Conservation (phyloP, 2,888 invertebrate species). For the Andricus curvator region DNA sequence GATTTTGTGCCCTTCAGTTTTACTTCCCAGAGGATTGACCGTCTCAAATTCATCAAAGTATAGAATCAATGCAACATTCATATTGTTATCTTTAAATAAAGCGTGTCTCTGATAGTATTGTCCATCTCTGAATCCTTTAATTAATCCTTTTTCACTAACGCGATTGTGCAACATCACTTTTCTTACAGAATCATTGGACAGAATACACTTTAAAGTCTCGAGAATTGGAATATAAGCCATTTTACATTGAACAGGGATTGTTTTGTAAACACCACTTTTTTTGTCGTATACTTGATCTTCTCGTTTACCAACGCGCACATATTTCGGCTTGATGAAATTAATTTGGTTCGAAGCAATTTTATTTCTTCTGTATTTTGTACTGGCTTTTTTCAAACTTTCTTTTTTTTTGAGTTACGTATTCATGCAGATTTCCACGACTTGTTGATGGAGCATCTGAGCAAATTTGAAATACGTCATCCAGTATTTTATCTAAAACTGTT, state of each 20-base stretch:
- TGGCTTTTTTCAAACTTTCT: background rate
- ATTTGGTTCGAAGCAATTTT: slow-evolving; percentile 12
- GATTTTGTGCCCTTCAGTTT: no score
- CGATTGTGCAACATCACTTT: slow-evolving; percentile 11
- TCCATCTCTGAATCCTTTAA: slow-evolving; percentile 14
- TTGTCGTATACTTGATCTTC: no score
- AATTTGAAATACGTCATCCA: background rate
- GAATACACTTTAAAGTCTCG: slow-evolving; percentile 40
- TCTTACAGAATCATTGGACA: slow-evolving; percentile 23
- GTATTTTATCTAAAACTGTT: background rate
- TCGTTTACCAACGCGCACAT: slow-evolving; percentile 43
- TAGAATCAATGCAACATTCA: no score
- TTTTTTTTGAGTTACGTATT: slow-evolving; percentile 29
- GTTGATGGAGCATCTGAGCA: background rate
- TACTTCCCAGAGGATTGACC: no score
- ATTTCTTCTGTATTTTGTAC: slow-evolving; percentile 27
- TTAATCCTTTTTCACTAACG: slow-evolving; percentile 9
- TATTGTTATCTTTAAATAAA: background rate
- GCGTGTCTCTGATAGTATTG: slow-evolving; percentile 39
- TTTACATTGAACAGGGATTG: no score
- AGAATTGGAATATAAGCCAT: slow-evolving; percentile 45
- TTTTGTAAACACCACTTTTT: no score
- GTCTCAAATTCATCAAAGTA: no score
- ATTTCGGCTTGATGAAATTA: slow-evolving; percentile 45
- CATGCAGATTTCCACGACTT: background rate